These are phyloP conservation scores for Augochlorella aurata DNA, from an alignment of 2,888 invertebrate species.

Conservation along the genomic window DNA sequence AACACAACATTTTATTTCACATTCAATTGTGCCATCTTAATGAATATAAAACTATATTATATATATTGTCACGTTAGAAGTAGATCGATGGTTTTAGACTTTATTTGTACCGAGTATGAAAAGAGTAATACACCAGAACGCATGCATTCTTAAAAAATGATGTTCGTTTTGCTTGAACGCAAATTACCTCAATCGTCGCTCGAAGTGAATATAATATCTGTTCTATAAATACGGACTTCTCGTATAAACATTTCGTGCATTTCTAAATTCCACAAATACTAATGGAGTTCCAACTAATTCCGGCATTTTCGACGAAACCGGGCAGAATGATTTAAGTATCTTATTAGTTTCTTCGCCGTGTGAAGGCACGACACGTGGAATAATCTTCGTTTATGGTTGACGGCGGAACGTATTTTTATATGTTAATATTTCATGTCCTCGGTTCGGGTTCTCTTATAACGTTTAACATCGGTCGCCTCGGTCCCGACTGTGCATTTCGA, in stretches of 20 bases:
- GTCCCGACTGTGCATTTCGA: constrained; percentile 15
- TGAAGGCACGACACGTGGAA: constrained; percentile 2
- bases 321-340: constrained; percentile 23
- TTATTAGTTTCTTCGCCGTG: constrained; percentile 26
- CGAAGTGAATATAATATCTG: not conserved
- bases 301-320: constrained; percentile 6
- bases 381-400: constrained; percentile 40
- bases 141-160: not conserved
- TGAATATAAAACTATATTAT: no score
- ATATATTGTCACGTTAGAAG: no score
- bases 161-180: not conserved
- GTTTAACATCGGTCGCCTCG: constrained; percentile 18
- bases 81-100: no score
- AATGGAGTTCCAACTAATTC: constrained; percentile 8
- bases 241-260: not conserved
- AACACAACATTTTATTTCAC: no score
- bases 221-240: constrained; percentile 13
- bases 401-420: constrained; percentile 31
- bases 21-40: no score
- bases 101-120: no score
- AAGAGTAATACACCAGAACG: no score
- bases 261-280: not conserved
- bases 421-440: constrained; percentile 38
- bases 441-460: constrained; percentile 33
- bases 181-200: not conserved